These are phyloP conservation scores for Mesitornis unicolor DNA, from an alignment of 2,113 vertebrate genomes.

Conservation along the genomic window DNA sequence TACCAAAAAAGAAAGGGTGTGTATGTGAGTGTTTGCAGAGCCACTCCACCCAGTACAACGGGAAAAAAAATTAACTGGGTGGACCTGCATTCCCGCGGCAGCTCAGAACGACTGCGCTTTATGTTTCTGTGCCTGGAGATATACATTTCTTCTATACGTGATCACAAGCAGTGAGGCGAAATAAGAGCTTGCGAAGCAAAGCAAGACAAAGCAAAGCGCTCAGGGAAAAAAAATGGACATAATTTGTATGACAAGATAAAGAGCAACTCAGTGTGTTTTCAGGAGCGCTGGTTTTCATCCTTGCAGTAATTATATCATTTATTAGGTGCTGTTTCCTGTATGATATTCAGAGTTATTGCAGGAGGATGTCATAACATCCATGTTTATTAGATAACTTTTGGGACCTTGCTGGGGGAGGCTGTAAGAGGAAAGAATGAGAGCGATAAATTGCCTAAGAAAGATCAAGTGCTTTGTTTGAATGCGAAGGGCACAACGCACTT, in stretches of 20 bases:
- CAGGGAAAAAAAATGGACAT: background rate
- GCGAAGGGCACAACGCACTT: background rate
- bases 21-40: background rate
- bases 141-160: background rate
- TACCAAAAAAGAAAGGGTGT: constrained; percentile 43
- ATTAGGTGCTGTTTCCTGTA: background rate
- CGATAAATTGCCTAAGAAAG: background rate
- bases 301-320: background rate
- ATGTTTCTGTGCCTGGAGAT: constrained; percentile 28
- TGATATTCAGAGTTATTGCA: background rate
- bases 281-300: background rate
- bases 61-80: constrained; percentile 45
- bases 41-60: constrained; percentile 28
- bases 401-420: background rate
- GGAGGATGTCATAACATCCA: background rate
- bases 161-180: background rate
- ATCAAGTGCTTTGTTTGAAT: background rate
- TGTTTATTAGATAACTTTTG: background rate
- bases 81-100: constrained; percentile 22
- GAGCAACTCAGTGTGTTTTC: background rate
- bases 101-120: background rate
- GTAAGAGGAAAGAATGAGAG: background rate
- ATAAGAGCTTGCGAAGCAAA: background rate
- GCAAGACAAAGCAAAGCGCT: background rate
- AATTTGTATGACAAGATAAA: background rate